Evolutionary conservation across 2,113 vertebrate genomes (phyloP).

Genomic region (Electrona antarctica): DNA sequence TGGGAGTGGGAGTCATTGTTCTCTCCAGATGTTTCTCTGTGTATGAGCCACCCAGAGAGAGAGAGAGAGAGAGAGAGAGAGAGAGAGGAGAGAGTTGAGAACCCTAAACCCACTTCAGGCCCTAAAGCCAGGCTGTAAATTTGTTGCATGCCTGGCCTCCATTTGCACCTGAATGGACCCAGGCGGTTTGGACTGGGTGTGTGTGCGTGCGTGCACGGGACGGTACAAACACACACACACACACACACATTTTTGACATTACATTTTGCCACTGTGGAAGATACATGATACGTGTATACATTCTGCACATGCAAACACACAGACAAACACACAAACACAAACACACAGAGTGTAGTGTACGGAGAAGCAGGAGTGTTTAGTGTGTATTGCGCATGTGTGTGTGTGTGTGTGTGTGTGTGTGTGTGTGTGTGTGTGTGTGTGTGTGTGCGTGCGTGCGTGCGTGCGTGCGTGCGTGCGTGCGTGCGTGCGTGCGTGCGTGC

Average conservation of each 20-base stretch:
- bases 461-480: too few species aligned
- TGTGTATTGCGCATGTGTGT: too few species aligned
- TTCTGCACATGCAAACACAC: background rate
- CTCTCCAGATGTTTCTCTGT: conserved; percentile 59
- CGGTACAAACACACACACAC: background rate
- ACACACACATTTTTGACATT: background rate
- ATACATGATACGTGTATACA: too few species aligned
- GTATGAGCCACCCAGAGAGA: conserved; percentile 45
- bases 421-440: too few species aligned
- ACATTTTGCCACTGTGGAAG: too few species aligned
- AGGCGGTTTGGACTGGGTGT: conserved; percentile 19
- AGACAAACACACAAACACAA: conserved; percentile 2
- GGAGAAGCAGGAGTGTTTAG: too few species aligned
- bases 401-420: too few species aligned
- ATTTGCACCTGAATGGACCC: conserved; percentile 64
- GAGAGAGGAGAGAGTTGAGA: conserved; percentile 13
- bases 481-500: too few species aligned
- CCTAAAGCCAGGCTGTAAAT: conserved; percentile 56
- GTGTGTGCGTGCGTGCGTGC: too few species aligned
- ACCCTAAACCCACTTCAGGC: background rate
- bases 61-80: conserved; percentile 4
- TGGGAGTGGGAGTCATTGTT: conserved; percentile 32
- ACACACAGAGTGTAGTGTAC: background rate
- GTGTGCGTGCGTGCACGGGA: background rate
- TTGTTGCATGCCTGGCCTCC: conserved; percentile 15